A percentile compares a stretch with the other conserved stretches of the same genome.
Conservation (phyloP, 2,113 vertebrate genomes). For the Alaudala cheleensis region DNA sequence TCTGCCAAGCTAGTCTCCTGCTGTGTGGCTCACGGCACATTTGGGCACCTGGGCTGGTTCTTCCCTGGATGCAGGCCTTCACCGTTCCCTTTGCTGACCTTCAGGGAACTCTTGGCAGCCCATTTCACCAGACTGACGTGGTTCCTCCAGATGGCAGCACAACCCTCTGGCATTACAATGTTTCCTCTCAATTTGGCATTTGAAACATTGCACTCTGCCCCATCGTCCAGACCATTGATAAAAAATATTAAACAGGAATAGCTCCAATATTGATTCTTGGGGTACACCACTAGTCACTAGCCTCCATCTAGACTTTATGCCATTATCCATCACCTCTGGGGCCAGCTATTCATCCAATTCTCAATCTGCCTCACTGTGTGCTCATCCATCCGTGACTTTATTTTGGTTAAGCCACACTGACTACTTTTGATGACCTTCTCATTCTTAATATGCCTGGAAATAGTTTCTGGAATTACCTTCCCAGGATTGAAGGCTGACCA, state of each 20-base stretch:
- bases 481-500: neutral
- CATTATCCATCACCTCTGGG: neutral
- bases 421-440: neutral
- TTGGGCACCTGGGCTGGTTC: neutral
- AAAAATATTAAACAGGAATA: neutral
- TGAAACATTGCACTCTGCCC: neutral
- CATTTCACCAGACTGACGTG: neutral
- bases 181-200: neutral
- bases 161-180: neutral
- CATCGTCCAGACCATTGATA: neutral
- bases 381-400: neutral
- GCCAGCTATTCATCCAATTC: neutral
- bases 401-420: neutral
- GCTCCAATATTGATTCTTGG: neutral
- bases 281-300: neutral
- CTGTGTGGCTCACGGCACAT: rapidly evolving
- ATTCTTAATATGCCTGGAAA: neutral
- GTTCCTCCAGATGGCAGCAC: neutral
- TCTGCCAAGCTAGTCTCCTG: neutral
- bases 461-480: neutral
- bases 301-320: neutral
- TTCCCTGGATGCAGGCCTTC: neutral
- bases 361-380: neutral
- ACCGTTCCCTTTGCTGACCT: neutral
- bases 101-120: neutral